A percentile compares a stretch with the other conserved stretches of the same genome.
These are phyloP conservation scores for Garrulus glandarius DNA, from an alignment of 2,797 vertebrate species.

Conservation along the genomic window DNA sequence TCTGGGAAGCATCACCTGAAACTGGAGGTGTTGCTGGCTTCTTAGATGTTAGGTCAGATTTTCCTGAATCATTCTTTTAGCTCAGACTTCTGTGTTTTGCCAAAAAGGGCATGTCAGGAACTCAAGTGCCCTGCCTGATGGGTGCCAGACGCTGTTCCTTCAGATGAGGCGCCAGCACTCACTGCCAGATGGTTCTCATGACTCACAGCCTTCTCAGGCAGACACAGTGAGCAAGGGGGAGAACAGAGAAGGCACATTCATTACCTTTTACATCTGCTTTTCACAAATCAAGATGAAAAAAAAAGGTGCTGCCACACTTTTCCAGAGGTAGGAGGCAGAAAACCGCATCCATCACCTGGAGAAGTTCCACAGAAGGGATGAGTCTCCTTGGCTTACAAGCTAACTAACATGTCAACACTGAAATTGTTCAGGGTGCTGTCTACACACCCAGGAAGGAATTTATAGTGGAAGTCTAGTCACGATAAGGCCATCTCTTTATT, in stretches of 20 bases:
- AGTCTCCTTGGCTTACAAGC: not conserved
- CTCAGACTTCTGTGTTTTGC: not conserved
- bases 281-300: not conserved
- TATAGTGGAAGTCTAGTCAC: not conserved
- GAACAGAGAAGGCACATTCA: not conserved
- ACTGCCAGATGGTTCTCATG: not conserved
- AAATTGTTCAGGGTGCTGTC: not conserved
- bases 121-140: rapidly evolving
- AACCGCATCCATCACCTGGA: not conserved
- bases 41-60: rapidly evolving
- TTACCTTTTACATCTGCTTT: not conserved
- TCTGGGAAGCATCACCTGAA: not conserved
- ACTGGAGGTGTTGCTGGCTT: not conserved
- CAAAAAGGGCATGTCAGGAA: not conserved
- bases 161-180: not conserved
- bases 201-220: not conserved
- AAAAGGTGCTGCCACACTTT: not conserved
- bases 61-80: not conserved
- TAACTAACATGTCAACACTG: not conserved
- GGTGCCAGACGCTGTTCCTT: not conserved
- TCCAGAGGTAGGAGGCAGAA: not conserved
- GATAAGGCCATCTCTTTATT: not conserved
- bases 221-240: not conserved
- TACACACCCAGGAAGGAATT: not conserved
- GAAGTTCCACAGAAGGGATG: not conserved